These are phyloP conservation scores for Lacerta bilineata DNA, from an alignment of 2,797 vertebrate species.

Conservation along the genomic window DNA sequence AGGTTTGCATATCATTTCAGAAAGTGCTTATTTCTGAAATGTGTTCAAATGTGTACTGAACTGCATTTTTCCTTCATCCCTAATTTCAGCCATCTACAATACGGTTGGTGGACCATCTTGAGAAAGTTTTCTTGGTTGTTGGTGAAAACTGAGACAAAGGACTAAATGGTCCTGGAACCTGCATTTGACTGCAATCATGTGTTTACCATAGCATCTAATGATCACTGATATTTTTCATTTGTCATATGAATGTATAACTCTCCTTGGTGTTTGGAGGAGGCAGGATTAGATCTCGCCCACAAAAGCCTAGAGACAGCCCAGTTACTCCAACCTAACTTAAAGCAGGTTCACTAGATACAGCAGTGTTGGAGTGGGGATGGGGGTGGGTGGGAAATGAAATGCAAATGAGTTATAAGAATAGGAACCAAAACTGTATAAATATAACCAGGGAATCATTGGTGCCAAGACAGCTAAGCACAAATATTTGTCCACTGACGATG, in stretches of 20 bases:
- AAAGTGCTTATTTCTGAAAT: too few species aligned
- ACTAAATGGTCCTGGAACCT: too few species aligned
- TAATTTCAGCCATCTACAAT: too few species aligned
- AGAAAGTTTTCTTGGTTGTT: too few species aligned
- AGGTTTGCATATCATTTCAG: too few species aligned
- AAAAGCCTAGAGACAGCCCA: neutral
- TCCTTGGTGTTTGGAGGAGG: neutral
- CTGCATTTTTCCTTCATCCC: too few species aligned
- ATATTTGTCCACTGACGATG: conserved; percentile 16
- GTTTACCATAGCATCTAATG: neutral
- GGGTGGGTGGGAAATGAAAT: neutral
- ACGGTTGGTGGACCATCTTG: too few species aligned
- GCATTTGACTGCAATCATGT: neutral
- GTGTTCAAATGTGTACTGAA: too few species aligned
- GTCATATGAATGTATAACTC: too few species aligned
- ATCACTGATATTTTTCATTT: too few species aligned
- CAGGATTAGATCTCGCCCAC: neutral
- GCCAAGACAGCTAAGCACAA: neutral
- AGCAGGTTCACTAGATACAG: neutral
- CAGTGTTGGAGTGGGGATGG: neutral
- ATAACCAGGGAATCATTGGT: neutral
- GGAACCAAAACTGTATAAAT: neutral
- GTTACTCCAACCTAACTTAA: neutral
- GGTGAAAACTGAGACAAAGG: too few species aligned
- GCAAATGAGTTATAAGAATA: neutral